Conservation (phyloP, 2,113 vertebrate genomes). For the Cacatua alba region DNA sequence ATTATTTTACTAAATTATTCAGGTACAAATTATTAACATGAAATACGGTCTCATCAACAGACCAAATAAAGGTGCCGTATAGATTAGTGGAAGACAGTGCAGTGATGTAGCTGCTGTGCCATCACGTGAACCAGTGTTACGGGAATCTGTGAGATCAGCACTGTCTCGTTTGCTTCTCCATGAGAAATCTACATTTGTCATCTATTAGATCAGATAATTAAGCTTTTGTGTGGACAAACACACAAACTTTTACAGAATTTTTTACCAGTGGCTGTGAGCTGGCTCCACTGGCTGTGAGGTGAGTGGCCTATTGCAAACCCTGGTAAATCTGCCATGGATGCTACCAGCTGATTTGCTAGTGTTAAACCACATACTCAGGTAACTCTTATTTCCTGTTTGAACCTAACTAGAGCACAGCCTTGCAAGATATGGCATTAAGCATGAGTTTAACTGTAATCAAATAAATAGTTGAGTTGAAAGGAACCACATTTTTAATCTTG, state of each 20-base stretch:
- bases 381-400: neutral
- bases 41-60: neutral
- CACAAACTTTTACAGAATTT: neutral
- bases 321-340: neutral
- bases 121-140: neutral
- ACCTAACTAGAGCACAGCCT: neutral
- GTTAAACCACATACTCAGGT: neutral
- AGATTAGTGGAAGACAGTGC: neutral
- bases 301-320: neutral
- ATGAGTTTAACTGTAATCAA: neutral
- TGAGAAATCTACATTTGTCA: neutral
- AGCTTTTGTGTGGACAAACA: neutral
- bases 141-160: neutral
- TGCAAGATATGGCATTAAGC: neutral
- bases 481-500: neutral
- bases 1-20: neutral
- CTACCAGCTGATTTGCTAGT: neutral
- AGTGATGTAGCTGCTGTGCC: neutral
- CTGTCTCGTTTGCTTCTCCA: neutral
- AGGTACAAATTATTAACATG: neutral
- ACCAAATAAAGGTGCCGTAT: neutral
- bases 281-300: neutral
- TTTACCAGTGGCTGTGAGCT: neutral
- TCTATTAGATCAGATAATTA: neutral
- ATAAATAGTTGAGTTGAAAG: neutral